Base-by-base conservation (phyloP, 2,888 invertebrate species). In the Mystacides longicornis region DNA sequence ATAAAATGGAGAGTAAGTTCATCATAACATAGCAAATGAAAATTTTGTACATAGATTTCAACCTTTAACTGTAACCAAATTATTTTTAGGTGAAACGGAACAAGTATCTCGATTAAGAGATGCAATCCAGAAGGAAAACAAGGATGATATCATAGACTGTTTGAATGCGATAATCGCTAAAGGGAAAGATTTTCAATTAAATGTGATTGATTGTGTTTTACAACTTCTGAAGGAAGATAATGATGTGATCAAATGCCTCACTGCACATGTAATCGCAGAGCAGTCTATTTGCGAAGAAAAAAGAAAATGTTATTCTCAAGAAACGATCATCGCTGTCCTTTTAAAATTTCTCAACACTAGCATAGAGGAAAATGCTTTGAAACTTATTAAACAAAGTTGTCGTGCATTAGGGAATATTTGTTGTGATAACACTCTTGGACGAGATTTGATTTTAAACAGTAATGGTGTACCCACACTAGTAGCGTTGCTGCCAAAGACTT, bases 361-460 rank as follows among this genome's bases (percentile, higher is more conserved):
- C 22, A 63, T 53, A 31, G 42, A 3, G 33, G 42, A 64, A 18
- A 72, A 79, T 11, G 72, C 71, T 57, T 66, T 78, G 58, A 80
- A 83, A 60, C 68, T 84, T 51, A 72, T 84, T 7, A 85, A 85
- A 62, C 89, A 93, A 67, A 81, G 85, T 42, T 88, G 89, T 63
- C 79, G 93, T 64, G 89, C 91, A 2, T 74, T 94, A 20, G 93
- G 92, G 33, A 94, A 94, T 70, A 84, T 94, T 66, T 92, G 91
- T 68, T 93, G 87, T 69, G 87, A 93, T 67, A 91, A 92, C 73
- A 87, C 91, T 74, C 75, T 78, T 64, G 81, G 82, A 18, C 75
- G 84, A 60, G 77, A 77, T 57, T 68, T 79, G 52, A 75, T 85
- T 51, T 64, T 72, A 42, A 66, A 66, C 49, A 64, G 65, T 58